Percentiles rank a stretch among this genome's conserved stretches.
Evolutionary conservation across 2,797 vertebrate genomes (phyloP).

Genomic region (Rhabdomys pumilio): DNA sequence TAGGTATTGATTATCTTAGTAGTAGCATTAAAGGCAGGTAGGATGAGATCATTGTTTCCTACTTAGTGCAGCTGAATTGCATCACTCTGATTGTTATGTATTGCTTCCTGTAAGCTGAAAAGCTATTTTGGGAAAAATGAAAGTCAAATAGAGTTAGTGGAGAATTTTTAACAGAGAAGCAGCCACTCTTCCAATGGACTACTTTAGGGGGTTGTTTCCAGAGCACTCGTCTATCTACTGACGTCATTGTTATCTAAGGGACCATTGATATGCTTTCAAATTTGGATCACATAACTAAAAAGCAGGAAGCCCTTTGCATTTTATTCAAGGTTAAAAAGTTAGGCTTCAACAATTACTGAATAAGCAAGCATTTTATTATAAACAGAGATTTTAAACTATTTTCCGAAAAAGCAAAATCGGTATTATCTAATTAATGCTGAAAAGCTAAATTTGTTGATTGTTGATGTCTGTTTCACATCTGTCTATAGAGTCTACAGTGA

Average conservation of each 20-base stretch:
- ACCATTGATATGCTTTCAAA: not conserved
- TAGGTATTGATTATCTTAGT: constrained; percentile 22
- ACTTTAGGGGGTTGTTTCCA: not conserved
- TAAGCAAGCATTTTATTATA: constrained; percentile 15
- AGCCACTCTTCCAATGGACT: not conserved
- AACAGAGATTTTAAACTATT: constrained; percentile 14
- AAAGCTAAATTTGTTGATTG: constrained; percentile 24
- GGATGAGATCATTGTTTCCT: constrained; percentile 11
- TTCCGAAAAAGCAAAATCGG: not conserved
- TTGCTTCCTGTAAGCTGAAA: constrained; percentile 55
- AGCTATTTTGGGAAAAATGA: constrained; percentile 39
- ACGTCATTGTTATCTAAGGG: constrained; percentile 28
- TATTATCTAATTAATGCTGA: constrained; percentile 5
- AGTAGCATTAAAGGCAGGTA: not conserved
- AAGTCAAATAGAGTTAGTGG: constrained; percentile 39
- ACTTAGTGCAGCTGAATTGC: constrained; percentile 4
- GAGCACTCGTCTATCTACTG: not conserved
- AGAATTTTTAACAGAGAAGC: not conserved
- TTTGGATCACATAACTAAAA: constrained; percentile 18
- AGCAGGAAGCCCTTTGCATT: not conserved
- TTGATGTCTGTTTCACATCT: constrained; percentile 8
- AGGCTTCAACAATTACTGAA: not conserved
- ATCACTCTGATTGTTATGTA: constrained; percentile 31
- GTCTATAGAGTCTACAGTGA: not conserved
- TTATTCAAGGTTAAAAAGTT: not conserved